A percentile compares a stretch with the other conserved stretches of the same genome.
Evolutionary conservation across 2,888 invertebrate genomes (phyloP).

Genomic region (Lycophotia porphyrea): DNA sequence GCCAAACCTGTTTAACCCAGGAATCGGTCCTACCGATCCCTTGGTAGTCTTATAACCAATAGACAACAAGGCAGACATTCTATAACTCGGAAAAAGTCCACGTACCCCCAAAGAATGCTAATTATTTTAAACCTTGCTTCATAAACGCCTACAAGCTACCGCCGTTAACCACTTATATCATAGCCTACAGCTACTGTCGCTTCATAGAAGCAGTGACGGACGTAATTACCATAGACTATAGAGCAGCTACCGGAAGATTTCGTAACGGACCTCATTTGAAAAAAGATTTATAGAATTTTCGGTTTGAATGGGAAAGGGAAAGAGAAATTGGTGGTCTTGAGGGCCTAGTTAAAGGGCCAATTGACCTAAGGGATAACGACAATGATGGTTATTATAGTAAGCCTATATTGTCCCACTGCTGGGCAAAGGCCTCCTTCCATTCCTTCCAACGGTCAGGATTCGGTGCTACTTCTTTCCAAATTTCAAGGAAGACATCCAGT

Average conservation of each 20-base stretch:
- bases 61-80: background rate
- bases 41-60: no score
- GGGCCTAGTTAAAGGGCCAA: no score
- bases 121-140: conserved; percentile 37
- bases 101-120: conserved; percentile 24
- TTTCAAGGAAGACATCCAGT: no score
- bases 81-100: background rate
- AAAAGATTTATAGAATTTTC: conserved; percentile 45
- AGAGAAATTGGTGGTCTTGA: background rate
- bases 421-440: no score
- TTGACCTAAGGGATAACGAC: no score
- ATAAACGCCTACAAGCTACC: conserved; percentile 52
- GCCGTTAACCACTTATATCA: conserved; percentile 60
- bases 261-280: conserved; percentile 39
- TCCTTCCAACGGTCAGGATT: no score
- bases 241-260: conserved; percentile 41
- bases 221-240: conserved; percentile 51
- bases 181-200: conserved; percentile 49
- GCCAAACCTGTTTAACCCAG: no score
- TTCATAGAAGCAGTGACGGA: conserved; percentile 23
- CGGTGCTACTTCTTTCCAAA: no score
- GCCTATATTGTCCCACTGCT: no score
- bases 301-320: background rate
- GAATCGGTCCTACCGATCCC: background rate
- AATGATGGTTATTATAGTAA: no score